phyloP scores from a whole-genome alignment of 2,797 vertebrate genomes.

The Echeneis naucrates region DNA sequence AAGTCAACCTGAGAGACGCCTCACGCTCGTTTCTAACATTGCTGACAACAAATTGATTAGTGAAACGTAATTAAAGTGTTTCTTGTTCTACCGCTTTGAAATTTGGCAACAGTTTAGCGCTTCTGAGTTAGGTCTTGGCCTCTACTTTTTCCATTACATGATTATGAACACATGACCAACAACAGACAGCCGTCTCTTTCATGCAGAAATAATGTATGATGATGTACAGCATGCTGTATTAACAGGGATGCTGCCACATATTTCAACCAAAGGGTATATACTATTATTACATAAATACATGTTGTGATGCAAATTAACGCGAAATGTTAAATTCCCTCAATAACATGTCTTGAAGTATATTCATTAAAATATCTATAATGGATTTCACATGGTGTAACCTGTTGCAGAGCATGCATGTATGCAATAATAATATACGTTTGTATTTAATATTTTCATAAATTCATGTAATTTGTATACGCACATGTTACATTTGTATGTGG shows the following conservation, averaged over 20 bases:
- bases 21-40: slow-evolving; percentile 5
- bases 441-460: no score
- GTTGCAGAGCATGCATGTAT: no score
- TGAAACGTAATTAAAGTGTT: slow-evolving; percentile 19
- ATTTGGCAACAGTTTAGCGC: not conserved
- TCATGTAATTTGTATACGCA: no score
- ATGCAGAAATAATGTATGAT: no score
- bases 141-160: no score
- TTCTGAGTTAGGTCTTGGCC: not conserved
- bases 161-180: not conserved
- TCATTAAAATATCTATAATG: no score
- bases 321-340: no score
- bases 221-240: not conserved
- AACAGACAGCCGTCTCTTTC: not conserved
- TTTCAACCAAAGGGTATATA: not conserved
- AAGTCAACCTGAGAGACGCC: slow-evolving; percentile 29
- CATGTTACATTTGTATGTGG: no score
- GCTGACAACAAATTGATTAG: slow-evolving; percentile 22
- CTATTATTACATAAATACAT: not conserved
- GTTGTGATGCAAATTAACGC: no score
- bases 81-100: not conserved
- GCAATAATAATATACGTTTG: no score
- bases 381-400: no score
- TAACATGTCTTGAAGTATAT: no score
- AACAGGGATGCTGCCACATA: not conserved